Percentiles rank a stretch among this genome's conserved stretches.
These are phyloP conservation scores for Poeciliopsis turneri DNA, from an alignment of 2,797 vertebrate genomes.

Conservation along the genomic window DNA sequence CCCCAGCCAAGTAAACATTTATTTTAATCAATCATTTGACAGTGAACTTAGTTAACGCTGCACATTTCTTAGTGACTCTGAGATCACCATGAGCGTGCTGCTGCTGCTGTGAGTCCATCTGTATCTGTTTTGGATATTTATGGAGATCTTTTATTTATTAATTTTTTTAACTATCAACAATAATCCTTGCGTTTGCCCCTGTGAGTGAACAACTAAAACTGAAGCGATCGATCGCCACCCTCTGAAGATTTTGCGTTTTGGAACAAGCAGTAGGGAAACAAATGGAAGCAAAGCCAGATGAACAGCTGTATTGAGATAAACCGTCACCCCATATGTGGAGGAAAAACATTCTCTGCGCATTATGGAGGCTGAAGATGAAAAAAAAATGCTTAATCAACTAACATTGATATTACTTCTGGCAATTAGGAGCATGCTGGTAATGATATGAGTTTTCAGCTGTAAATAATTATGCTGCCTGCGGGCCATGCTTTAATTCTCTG, in stretches of 20 bases:
- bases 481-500: constrained; percentile 98
- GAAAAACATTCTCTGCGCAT: constrained; percentile 90
- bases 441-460: constrained; percentile 99
- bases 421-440: constrained; percentile 99
- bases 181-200: constrained; percentile 71
- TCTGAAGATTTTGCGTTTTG: constrained; percentile 74
- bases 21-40: constrained; percentile 77
- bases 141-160: constrained; percentile 11
- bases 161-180: constrained; percentile 62
- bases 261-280: constrained; percentile 56
- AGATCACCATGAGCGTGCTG: constrained; percentile 36
- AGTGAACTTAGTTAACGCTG: constrained; percentile 57
- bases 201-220: constrained; percentile 71
- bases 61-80: constrained; percentile 43
- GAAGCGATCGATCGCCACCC: constrained; percentile 69
- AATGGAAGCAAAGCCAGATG: constrained; percentile 78
- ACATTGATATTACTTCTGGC: constrained; percentile 99
- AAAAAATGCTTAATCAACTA: constrained; percentile 92
- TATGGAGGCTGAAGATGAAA: constrained; percentile 81
- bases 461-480: constrained; percentile 99
- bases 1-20: constrained; percentile 74
- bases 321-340: constrained; percentile 85
- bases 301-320: constrained; percentile 85
- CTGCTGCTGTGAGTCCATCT: constrained; percentile 52
- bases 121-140: constrained; percentile 68